Conservation (phyloP, 1,140 invertebrate genomes). For the Lordiphosa clarofinis region DNA sequence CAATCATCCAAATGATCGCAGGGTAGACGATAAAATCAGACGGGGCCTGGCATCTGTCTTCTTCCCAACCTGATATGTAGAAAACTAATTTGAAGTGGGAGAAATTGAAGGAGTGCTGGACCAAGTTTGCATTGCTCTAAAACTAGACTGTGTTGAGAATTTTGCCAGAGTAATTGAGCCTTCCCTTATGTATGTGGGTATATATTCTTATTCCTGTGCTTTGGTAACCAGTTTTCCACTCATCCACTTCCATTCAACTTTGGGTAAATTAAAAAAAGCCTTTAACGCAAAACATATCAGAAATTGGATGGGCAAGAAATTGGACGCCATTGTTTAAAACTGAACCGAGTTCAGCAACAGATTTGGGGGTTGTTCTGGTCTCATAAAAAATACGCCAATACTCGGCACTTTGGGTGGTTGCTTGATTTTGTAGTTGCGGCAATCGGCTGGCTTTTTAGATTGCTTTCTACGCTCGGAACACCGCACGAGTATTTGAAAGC, state of each 20-base stretch:
- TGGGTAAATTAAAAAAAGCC: conserved; percentile 10
- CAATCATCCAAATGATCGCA: no score
- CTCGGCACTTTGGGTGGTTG: conserved; percentile 40
- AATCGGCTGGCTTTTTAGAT: conserved; percentile 40
- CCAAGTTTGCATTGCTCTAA: no score
- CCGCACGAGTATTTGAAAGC: conserved; percentile 12
- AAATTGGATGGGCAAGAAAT: conserved; percentile 19
- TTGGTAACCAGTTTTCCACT: not conserved
- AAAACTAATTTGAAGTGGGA: no score
- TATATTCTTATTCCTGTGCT: not conserved
- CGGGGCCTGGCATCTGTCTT: no score
- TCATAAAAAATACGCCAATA: conserved; percentile 31
- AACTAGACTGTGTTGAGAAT: no score
- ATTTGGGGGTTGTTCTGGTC: conserved; percentile 44
- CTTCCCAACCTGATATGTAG: no score
- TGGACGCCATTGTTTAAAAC: conserved; percentile 53
- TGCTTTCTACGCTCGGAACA: conserved; percentile 28
- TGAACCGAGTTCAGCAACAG: conserved; percentile 23
- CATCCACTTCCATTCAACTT: conserved; percentile 1
- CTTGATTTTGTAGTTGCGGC: conserved; percentile 35
- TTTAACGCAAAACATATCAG: conserved; percentile 9
- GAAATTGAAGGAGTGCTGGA: no score
- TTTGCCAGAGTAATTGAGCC: no score
- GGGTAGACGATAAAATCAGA: no score
- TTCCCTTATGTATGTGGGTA: not conserved